Evolutionary conservation across 2,888 invertebrate genomes (phyloP).

Genomic region (Phengaris arion): DNA sequence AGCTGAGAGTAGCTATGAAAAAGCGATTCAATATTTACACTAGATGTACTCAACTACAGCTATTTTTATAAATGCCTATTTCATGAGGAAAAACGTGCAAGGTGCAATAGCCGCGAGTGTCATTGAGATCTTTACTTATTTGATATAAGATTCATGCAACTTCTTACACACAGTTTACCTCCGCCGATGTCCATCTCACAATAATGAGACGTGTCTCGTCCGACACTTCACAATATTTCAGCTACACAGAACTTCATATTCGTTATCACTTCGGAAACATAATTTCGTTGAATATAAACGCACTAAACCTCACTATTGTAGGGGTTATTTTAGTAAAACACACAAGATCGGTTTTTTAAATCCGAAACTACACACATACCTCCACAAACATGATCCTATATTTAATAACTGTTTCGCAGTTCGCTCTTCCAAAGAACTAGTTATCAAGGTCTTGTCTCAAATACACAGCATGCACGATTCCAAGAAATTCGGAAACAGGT

Average conservation of each 20-base stretch:
- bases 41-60: constrained; percentile 45
- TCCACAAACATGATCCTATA: constrained; percentile 75
- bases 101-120: constrained; percentile 56
- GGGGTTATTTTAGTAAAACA: constrained; percentile 49
- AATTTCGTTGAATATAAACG: constrained; percentile 57
- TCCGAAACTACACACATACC: constrained; percentile 76
- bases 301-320: constrained; percentile 64
- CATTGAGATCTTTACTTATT: constrained; percentile 45
- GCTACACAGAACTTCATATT: constrained; percentile 63
- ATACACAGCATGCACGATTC: constrained; percentile 65
- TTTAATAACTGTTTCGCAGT: constrained; percentile 64
- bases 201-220: constrained; percentile 54
- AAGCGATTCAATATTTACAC: constrained; percentile 47
- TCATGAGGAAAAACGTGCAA: constrained; percentile 51
- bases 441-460: constrained; percentile 78
- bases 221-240: constrained; percentile 63
- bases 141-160: constrained; percentile 58
- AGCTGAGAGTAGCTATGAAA: constrained; percentile 53
- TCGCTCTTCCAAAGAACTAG: constrained; percentile 76
- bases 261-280: constrained; percentile 58
- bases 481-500: constrained; percentile 69
- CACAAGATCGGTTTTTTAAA: constrained; percentile 63
- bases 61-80: constrained; percentile 38
- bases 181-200: constrained; percentile 73
- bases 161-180: constrained; percentile 68